phyloP scores from a whole-genome alignment of 1,140 invertebrate species.

The Neodiprion lecontei region DNA sequence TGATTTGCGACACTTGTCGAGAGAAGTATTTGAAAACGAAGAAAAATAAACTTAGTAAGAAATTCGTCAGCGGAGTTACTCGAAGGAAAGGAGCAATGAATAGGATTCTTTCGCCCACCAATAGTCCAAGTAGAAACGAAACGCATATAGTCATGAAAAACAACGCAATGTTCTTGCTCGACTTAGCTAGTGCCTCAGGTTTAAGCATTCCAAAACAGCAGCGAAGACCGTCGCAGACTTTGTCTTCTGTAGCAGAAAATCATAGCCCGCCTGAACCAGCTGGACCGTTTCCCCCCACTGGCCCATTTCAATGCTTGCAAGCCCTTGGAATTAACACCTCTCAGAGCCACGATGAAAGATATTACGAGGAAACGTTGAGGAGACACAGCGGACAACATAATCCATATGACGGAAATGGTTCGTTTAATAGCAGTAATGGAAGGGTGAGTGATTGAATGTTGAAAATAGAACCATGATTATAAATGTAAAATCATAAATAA shows the following conservation, averaged over 20 bases:
- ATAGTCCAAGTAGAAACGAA: constrained; percentile 59
- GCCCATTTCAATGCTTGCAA: constrained; percentile 80
- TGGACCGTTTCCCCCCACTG: constrained; percentile 67
- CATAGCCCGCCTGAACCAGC: constrained; percentile 63
- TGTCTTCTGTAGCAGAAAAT: constrained; percentile 70
- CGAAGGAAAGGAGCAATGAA: constrained; percentile 36
- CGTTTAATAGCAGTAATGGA: constrained; percentile 43
- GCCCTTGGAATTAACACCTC: constrained; percentile 69
- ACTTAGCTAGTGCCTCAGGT: constrained; percentile 78
- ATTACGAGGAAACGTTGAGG: constrained; percentile 64
- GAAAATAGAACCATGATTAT: constrained; percentile 21
- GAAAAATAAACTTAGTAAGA: constrained; percentile 52
- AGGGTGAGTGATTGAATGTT: constrained; percentile 48
- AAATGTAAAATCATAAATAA: neutral
- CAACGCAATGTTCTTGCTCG: constrained; percentile 93
- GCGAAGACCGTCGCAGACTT: constrained; percentile 63
- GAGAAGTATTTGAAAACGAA: constrained; percentile 78
- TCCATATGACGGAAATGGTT: constrained; percentile 42
- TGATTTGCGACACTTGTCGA: constrained; percentile 88
- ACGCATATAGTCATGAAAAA: constrained; percentile 86
- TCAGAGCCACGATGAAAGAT: constrained; percentile 64
- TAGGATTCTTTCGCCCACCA: constrained; percentile 52
- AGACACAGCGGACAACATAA: constrained; percentile 54
- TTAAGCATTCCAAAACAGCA: constrained; percentile 60
- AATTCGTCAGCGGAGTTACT: constrained; percentile 39